These are phyloP conservation scores for Hydrotaea diabolus DNA, from an alignment of 2,888 invertebrate genomes.

Conservation along the genomic window DNA sequence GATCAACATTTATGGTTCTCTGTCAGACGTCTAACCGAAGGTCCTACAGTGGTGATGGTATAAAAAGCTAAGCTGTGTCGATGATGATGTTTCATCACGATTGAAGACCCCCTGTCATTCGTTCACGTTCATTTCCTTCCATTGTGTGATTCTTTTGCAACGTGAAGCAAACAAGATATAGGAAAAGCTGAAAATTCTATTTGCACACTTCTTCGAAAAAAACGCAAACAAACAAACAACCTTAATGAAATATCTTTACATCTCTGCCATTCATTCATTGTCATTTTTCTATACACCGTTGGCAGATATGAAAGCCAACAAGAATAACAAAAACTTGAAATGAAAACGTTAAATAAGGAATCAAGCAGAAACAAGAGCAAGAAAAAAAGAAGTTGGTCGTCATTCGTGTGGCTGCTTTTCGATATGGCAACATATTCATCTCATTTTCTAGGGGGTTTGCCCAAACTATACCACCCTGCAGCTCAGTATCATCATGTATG, in stretches of 20 bases:
- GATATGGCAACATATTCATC: slow-evolving; percentile 16
- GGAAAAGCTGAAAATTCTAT: slow-evolving; percentile 23
- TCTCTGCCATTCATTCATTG: slow-evolving; percentile 8
- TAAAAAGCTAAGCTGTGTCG: too few species aligned
- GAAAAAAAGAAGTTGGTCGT: slow-evolving; percentile 4
- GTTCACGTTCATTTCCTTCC: slow-evolving; percentile 15
- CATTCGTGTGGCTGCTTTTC: background rate
- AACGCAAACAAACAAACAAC: background rate
- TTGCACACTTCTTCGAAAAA: slow-evolving; percentile 28
- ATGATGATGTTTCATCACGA: background rate
- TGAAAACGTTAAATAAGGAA: background rate
- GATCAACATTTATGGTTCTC: too few species aligned
- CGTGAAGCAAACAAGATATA: background rate
- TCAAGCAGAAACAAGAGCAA: background rate
- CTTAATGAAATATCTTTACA: slow-evolving; percentile 40
- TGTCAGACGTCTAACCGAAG: too few species aligned
- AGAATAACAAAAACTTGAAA: background rate
- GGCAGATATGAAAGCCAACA: background rate
- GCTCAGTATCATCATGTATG: background rate
- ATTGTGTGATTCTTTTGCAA: background rate
- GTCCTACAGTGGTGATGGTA: too few species aligned
- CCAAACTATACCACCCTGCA: background rate
- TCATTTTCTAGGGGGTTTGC: background rate
- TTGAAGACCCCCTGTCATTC: background rate
- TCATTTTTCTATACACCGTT: background rate